phyloP scores from a whole-genome alignment of 2,797 vertebrate genomes.

The Siniperca undulata region DNA sequence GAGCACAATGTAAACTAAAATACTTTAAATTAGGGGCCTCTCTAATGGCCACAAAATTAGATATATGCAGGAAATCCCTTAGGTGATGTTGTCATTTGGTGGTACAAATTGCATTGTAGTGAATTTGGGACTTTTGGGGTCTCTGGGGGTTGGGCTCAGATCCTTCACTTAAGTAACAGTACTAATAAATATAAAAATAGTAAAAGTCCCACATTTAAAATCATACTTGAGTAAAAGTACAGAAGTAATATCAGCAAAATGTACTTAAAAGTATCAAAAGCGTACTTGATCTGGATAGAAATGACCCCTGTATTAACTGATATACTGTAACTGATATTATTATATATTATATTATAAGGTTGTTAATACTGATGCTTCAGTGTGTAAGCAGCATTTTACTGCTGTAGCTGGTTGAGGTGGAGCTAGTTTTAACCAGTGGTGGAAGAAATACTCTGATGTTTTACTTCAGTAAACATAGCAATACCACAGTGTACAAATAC shows the following conservation, averaged over 20 bases:
- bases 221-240: too few relatives aligned
- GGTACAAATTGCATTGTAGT: not conserved
- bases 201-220: too few relatives aligned
- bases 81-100: not conserved
- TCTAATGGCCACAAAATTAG: too few relatives aligned
- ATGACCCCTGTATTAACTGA: not conserved
- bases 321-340: not conserved
- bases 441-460: too few relatives aligned
- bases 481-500: too few relatives aligned
- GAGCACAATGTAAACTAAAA: not conserved
- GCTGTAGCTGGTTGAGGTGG: not conserved
- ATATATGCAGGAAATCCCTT: not conserved
- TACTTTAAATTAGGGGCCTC: too few relatives aligned
- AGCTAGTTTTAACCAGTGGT: not conserved
- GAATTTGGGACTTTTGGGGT: not conserved
- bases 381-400: not conserved
- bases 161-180: not conserved
- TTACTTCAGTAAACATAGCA: too few relatives aligned
- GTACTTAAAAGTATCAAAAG: too few relatives aligned
- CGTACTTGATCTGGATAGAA: too few relatives aligned
- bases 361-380: too few relatives aligned
- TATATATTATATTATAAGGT: not conserved
- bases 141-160: too few relatives aligned
- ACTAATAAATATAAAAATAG: not conserved
- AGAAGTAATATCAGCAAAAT: too few relatives aligned